phyloP scores from a whole-genome alignment of 2,888 invertebrate genomes.

The Sicus ferrugineus region DNA sequence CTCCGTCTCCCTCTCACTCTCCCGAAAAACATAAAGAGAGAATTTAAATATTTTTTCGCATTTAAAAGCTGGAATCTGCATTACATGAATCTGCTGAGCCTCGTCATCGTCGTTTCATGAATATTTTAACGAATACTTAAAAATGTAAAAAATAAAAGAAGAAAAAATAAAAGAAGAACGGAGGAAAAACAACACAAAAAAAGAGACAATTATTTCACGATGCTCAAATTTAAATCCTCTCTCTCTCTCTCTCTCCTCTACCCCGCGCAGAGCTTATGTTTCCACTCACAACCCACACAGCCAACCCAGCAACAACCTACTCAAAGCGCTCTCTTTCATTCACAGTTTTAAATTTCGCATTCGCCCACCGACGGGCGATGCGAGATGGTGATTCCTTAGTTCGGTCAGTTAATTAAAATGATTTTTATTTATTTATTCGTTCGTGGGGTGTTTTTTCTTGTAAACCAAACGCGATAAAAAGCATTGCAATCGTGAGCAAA shows the following conservation, averaged over 20 bases:
- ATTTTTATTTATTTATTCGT: slow-evolving; percentile 20
- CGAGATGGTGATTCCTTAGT: not conserved
- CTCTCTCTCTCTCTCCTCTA: not conserved
- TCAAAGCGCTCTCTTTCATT: not conserved
- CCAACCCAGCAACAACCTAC: not conserved
- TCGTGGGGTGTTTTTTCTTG: not conserved
- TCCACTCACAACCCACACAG: not conserved
- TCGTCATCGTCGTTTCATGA: slow-evolving; percentile 23
- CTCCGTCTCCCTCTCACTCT: too few relatives aligned
- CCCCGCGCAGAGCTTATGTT: not conserved
- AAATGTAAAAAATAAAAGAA: slow-evolving; percentile 8
- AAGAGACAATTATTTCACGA: not conserved
- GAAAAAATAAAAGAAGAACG: not conserved
- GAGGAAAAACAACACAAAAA: not conserved
- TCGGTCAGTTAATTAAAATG: slow-evolving; percentile 34
- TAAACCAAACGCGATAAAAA: not conserved
- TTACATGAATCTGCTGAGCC: slow-evolving; percentile 25
- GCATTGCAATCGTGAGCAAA: not conserved
- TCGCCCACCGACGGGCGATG: not conserved
- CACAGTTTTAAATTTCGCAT: not conserved
- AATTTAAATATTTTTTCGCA: too few relatives aligned
- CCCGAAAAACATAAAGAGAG: too few relatives aligned
- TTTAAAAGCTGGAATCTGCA: slow-evolving; percentile 1
- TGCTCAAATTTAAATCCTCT: not conserved
- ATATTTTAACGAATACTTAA: slow-evolving; percentile 28